Evolutionary conservation across 30 jellyfish, hydroid and myxozoan species (phyloP), one percentile per base, ranked within the genome.

Genomic region (Hydractinia symbiolongicarpus): DNA sequence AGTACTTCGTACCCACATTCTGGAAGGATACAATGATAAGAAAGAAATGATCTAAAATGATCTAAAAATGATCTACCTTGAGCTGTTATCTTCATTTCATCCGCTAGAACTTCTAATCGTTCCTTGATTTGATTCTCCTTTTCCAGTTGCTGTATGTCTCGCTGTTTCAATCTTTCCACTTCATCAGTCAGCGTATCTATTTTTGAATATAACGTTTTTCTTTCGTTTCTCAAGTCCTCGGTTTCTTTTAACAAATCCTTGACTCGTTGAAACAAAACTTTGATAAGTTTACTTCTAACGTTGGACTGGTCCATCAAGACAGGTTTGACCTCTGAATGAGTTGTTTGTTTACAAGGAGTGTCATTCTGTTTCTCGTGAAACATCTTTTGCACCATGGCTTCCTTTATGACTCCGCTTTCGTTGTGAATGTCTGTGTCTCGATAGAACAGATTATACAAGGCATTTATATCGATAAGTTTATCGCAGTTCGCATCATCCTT

Each of bases 181-280:
- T 77, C 77, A 8, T 53, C 52, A 49, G 82, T 89, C 15, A 90
- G 76, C 4, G 55, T 49, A 30, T 74, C 81, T 7, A 90, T 77
- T 52, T 86, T 87, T 66, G 78, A 86, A 64, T 83, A 54, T 87
- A 88, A 58, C 14, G 82, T 78, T 54, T 83, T 86, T 86, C 88
- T 72, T 68, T 91, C 98, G 20, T 83, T 86, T 50, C 96, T 71
- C 56, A 86, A 84, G n/a, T 79, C 90, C 6, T 88, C 86, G 49
- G 88, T 85, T 68, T 91, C 98, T 82, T 86, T 87, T 21, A 86
- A 83, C 83, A 91, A 82, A 52, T 91, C 98, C 82, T 83, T 86
- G 85, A 91, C 95, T 74, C 93, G 89, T 53, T 86, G 91, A 52
- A 91, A 66, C 82, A 91, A 86, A 67, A 91, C 76, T 61, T 72